Evolutionary conservation across 1,140 invertebrate species (phyloP), one percentile per base, ranked within the genome.

Genomic region (Micrasema longulum): DNA sequence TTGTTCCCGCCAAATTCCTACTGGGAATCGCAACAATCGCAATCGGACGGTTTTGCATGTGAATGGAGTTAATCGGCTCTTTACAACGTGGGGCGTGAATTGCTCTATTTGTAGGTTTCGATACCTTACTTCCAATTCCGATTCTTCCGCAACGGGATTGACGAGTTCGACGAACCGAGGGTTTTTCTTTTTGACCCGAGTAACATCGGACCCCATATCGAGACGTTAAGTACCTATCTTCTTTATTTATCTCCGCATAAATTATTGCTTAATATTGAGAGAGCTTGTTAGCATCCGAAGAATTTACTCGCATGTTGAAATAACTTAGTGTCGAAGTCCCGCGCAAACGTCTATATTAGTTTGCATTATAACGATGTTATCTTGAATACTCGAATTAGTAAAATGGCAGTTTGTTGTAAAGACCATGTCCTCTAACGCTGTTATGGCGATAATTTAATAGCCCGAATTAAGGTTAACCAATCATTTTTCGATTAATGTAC

Each of bases 1-100:
- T 60, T 64, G 41, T 64, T 64, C 23, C 36, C 53, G 53, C 53
- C 53, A 41, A 60, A 60, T 36, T 60, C 53, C 53, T 41, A 60
- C 26, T 18, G 26, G 31, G 53, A 36, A 41, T 36, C 23, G 26
- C 53, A n/a, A 60, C 36, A 60, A 18, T 60, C 53, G 53, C 1
- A 55, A 26, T n/a, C n/a, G n/a, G n/a, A 31, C n/a, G 10, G 53
- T 5, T 64, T 31, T 64, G 62, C 62, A 64, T 64, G 20, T 47
- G 45, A 48, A 64, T 64, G 45, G 43, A 26, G 23, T 22, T 64
- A 64, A 64, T 48, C 62, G 23, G 26, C 12, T 48, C 43, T 47
- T 12, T 26, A 50, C 14, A 48, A 16, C 43, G 18, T 63, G 23
- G 14, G 16, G 41, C 60, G 38, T 64, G 43, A 41, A 43, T 60